Evolutionary conservation across 2,113 vertebrate species (phyloP), one percentile per base, ranked within the genome.

Genomic region (Apteryx mantelli): DNA sequence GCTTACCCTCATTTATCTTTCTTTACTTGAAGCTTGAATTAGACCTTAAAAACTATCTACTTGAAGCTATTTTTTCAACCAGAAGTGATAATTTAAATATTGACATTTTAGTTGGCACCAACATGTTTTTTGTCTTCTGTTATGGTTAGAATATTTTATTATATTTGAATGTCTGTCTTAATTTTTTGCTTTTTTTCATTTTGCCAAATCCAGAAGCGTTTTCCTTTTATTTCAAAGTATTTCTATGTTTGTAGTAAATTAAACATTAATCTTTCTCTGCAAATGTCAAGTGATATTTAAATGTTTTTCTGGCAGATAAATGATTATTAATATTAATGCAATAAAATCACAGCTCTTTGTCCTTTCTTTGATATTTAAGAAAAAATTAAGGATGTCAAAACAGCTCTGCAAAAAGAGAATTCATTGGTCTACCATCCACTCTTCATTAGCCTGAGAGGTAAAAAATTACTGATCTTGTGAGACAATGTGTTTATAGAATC

Each of bases 381-480:
- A 98, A 97, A 97, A 97, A 96, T 91, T 97, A 97, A 95, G 76
- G 95, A 96, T 95, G 91, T 95, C 89, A 98, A 97, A 97, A 94
- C 70, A 97, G 48, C 89, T 97, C 93, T 89, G 70, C 79, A 95
- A 96, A 91, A 87, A 96, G 74, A 97, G 52, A 97, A 95, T 93
- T 98, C 83, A 95, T 93, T 97, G 97, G 76, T 94, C 80, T 96
- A 88, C 58, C 22, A 97, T 97, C 91, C 79, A 97, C 71, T 98
- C 82, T 95, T 91, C 80, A 96, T 96, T 96, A 96, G 80, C 42
- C 76, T 93, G 91, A 94, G 53, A 96, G 95, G 98, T 98, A 98
- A 98, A 98, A 98, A 98, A 98, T 98, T 97, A 98, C 98, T 97
- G 80, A 94, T 98, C 97, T 98, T 98, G 96, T 98, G 96, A 97